A percentile compares a stretch with the other conserved stretches of the same genome.
phyloP scores from a whole-genome alignment of 2,888 invertebrate genomes.

The Rhaphigaster nebulosa region DNA sequence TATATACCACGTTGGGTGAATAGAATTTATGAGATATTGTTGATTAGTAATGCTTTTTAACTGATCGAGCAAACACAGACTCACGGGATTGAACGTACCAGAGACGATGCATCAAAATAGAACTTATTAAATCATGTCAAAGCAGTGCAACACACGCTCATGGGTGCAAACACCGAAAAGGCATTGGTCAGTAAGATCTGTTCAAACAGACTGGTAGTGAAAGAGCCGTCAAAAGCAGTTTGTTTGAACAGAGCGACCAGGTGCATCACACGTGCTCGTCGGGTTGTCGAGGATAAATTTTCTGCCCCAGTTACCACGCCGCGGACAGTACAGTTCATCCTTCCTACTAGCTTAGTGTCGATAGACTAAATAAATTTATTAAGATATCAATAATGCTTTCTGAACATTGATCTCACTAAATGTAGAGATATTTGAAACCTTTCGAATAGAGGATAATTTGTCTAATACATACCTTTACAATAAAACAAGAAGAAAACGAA shows the following conservation, averaged over 20 bases:
- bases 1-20: no score
- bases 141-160: not conserved
- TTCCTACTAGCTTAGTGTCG: not conserved
- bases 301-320: not conserved
- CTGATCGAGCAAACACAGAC: not conserved
- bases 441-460: no score
- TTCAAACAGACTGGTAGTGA: not conserved
- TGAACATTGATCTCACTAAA: no score
- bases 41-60: no score
- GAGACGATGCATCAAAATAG: not conserved
- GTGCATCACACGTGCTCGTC: not conserved
- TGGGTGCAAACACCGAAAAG: not conserved
- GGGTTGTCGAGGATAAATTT: not conserved
- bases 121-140: not conserved
- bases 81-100: not conserved
- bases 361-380: no score
- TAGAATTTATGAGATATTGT: no score
- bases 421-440: no score
- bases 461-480: no score
- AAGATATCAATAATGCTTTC: no score
- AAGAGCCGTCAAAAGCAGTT: conserved; percentile 14
- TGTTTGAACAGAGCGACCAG: conserved; percentile 20
- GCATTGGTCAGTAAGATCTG: not conserved
- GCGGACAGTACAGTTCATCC: not conserved
- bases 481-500: no score